These are phyloP conservation scores for Drosophila conformis DNA, from an alignment of 2,888 invertebrate species.

Conservation along the genomic window DNA sequence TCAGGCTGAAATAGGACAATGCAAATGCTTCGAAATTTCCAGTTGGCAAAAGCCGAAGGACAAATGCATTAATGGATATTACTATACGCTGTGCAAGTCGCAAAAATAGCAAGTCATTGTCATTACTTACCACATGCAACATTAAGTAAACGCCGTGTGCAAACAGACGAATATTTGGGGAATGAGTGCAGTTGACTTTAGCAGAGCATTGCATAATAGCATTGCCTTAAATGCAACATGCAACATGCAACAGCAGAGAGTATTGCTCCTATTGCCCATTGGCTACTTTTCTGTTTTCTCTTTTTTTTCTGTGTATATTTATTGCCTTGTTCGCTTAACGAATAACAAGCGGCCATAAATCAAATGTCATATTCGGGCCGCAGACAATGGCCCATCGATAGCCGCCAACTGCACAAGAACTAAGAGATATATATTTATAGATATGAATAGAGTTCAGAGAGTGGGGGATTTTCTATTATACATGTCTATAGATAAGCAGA, in stretches of 20 bases:
- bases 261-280: conserved; percentile 30
- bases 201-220: conserved; percentile 25
- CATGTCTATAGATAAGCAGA: conserved; percentile 15
- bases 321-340: conserved; percentile 64
- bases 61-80: conserved; percentile 63
- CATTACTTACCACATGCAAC: conserved; percentile 36
- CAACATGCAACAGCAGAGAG: conserved; percentile 4
- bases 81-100: conserved; percentile 38
- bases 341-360: conserved; percentile 66
- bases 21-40: conserved; percentile 7
- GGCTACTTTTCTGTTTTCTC: conserved; percentile 14
- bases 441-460: conserved; percentile 12
- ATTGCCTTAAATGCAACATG: conserved; percentile 22
- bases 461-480: conserved; percentile 16
- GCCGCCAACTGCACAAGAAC: conserved; percentile 11
- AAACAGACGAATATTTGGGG: conserved; percentile 18
- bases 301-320: conserved; percentile 47
- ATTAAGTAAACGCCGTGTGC: conserved; percentile 59
- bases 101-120: conserved; percentile 26
- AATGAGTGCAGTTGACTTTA: conserved; percentile 31
- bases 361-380: conserved; percentile 50
- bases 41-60: conserved; percentile 16
- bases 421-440: conserved; percentile 6
- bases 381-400: conserved; percentile 32
- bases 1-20: conserved; percentile 24